Conservation (phyloP, 2,113 vertebrate genomes). For the Ancistrus triradiatus region DNA sequence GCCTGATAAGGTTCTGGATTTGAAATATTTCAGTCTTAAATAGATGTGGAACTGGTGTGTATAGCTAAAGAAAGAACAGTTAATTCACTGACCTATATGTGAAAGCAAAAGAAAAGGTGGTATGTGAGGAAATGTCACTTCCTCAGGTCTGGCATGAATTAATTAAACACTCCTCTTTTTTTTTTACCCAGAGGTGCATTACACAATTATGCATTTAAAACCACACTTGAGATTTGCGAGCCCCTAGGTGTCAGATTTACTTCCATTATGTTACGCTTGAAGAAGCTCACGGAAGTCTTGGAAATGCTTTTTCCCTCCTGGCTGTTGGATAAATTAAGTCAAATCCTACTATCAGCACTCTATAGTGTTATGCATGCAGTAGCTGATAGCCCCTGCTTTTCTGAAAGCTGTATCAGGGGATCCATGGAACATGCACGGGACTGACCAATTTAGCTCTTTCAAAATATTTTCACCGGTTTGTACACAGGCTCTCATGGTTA, state of each 20-base stretch:
- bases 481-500: not conserved
- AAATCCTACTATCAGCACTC: not conserved
- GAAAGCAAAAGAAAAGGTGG: no score
- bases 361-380: slow-evolving; percentile 3
- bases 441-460: slow-evolving; percentile 4
- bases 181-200: not conserved
- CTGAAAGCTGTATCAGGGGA: not conserved
- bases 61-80: no score
- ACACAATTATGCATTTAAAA: slow-evolving; percentile 1
- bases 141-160: no score
- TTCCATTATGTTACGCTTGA: slow-evolving; percentile 21
- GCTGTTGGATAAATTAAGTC: slow-evolving; percentile 17
- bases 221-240: slow-evolving; percentile 5
- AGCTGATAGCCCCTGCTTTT: slow-evolving; percentile 12
- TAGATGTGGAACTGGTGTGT: no score
- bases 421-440: slow-evolving; percentile 13
- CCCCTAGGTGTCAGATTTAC: not conserved
- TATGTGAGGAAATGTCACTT: no score
- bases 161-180: slow-evolving; percentile 5
- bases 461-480: not conserved
- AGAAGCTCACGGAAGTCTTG: not conserved
- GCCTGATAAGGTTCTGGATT: no score
- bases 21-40: no score
- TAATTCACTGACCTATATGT: no score
- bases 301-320: slow-evolving; percentile 18